Base-by-base conservation (phyloP, 2,797 vertebrate genomes). In the Harpagifer antarcticus region DNA sequence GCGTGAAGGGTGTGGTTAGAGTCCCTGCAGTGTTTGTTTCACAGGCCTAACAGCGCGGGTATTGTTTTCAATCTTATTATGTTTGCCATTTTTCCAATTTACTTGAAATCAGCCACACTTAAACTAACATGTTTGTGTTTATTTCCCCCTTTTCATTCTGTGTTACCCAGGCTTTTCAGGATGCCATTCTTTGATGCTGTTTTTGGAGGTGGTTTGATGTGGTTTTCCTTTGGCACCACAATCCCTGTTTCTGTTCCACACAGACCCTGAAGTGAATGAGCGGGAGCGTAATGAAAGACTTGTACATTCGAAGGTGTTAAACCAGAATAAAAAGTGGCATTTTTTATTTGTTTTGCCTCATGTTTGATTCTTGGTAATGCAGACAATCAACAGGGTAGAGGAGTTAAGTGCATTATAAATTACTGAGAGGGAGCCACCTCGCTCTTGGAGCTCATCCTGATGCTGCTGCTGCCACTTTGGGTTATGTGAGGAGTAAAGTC, bases 321-420 rank as follows among this genome's bases (percentile, higher is more conserved):
- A 91, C 78, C 89, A 71, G 88, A 93, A 94, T 94, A 92, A 94
- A 94, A 95, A 95, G 90, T 91, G 93, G 86, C 92, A 89, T 94
- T 92, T 94, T 90, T 91, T 91, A 89, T 93, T 93, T 89, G 85
- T 93, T 92, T 92, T 88, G 86, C 92, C 77, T 85, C 55, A 37
- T 88, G 78, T 91, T 93, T 89, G 85, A 90, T 92, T 91, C 88
- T 81, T 66, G 71, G 84, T 93, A 94, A 95, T 92, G 91, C 85
- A 90, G 86, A 94, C 93, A 93, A 93, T 95, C 93, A 93, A 89
- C 89, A 90, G 88, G 87, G 90, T 88, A 93, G 88, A 90, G 86
- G n/a, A 91, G 91, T 94, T 95, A 94, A 95, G 92, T 94, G 92
- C 91, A 94, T 95, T 94, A 95, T 94, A 91, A 93, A 91, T 93